phyloP scores from a whole-genome alignment of 2,888 invertebrate species.

The Brachypterus glaber region DNA sequence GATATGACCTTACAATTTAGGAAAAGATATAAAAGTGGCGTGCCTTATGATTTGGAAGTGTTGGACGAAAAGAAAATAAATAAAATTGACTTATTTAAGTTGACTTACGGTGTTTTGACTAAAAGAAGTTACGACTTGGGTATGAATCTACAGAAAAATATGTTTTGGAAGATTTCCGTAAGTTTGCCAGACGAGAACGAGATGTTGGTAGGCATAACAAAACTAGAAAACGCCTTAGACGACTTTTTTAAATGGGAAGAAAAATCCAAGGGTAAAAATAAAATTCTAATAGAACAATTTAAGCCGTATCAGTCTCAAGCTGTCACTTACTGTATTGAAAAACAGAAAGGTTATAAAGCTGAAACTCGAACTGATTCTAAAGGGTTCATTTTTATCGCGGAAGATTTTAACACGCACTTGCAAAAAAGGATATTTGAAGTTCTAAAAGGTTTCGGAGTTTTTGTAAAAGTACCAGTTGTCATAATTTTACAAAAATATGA shows the following conservation, averaged over 20 bases:
- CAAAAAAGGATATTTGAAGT: conserved; percentile 27
- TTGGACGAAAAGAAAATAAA: conserved; percentile 19
- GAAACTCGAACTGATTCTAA: conserved; percentile 26
- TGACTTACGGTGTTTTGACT: conserved; percentile 27
- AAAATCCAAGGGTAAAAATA: conserved; percentile 27
- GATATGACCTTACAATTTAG: conserved; percentile 40
- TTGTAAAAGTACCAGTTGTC: conserved; percentile 33
- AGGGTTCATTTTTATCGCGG: conserved; percentile 34
- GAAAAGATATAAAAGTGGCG: conserved; percentile 43
- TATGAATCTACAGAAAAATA: conserved; percentile 26
- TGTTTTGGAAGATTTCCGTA: conserved; percentile 56
- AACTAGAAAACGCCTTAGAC: conserved; percentile 24
- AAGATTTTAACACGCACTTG: conserved; percentile 27
- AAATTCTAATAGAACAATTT: conserved; percentile 30
- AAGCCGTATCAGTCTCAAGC: conserved; percentile 21
- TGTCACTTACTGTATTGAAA: conserved; percentile 34
- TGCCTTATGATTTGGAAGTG: conserved; percentile 25
- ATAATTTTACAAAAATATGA: conserved; percentile 26
- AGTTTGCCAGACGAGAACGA: conserved; percentile 46
- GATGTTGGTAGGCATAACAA: conserved; percentile 32
- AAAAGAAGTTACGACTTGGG: conserved; percentile 25
- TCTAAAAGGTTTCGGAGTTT: conserved; percentile 25
- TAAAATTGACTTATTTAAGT: conserved; percentile 27
- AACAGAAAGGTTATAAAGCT: conserved; percentile 25
- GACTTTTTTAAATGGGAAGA: conserved; percentile 31